Percentiles rank a stretch among this genome's conserved stretches.
Evolutionary conservation across 2,888 invertebrate species (phyloP).

Genomic region (Pristionchus japonicus): DNA sequence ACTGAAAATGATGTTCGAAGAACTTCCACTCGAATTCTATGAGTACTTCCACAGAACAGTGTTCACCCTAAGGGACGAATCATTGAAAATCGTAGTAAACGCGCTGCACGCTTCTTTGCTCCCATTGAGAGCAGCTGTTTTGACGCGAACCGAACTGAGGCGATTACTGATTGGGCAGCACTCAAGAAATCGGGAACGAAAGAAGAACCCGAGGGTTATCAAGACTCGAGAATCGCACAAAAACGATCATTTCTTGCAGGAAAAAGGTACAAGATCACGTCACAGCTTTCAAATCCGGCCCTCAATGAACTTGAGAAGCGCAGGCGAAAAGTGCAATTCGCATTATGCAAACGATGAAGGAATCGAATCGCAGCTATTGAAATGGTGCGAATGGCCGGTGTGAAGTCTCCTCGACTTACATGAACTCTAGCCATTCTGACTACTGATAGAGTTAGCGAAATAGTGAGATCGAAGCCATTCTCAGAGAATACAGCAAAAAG

Average conservation of each 20-base stretch:
- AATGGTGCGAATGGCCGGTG: background rate
- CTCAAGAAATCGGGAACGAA: background rate
- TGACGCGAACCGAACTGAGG: background rate
- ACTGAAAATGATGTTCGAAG: too few species aligned
- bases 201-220: background rate
- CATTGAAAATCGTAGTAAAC: background rate
- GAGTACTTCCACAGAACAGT: background rate
- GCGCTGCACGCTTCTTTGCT: background rate
- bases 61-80: background rate
- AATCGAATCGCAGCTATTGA: background rate
- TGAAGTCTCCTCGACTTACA: too few species aligned
- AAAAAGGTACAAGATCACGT: background rate
- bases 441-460: too few species aligned
- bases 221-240: background rate
- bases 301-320: background rate
- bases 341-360: constrained; percentile 33
- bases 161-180: background rate
- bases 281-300: constrained; percentile 5
- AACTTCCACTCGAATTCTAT: too few species aligned
- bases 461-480: too few species aligned
- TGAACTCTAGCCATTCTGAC: too few species aligned
- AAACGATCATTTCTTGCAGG: background rate
- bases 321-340: background rate
- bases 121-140: background rate
- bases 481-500: background rate